Evolutionary conservation across 2,797 vertebrate genomes (phyloP).

Genomic region (Rhinatrema bivittatum): DNA sequence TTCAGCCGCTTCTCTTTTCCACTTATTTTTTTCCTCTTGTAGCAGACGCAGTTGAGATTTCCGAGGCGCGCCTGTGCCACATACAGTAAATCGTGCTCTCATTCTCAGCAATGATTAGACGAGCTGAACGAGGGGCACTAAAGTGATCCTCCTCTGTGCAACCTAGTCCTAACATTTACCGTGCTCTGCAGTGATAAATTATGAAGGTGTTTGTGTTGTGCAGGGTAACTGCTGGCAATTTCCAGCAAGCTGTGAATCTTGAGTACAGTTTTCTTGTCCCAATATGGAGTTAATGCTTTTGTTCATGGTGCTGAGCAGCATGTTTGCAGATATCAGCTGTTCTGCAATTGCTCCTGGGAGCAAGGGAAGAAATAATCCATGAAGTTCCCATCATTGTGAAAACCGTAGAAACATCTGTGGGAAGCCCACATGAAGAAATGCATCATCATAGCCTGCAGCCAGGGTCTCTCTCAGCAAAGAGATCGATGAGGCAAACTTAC

Average conservation of each 20-base stretch:
- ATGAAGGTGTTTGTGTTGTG: too few species aligned
- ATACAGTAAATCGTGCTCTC: too few species aligned
- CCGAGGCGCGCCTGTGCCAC: too few species aligned
- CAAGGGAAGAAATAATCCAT: slow-evolving; percentile 31
- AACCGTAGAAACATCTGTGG: slow-evolving; percentile 33
- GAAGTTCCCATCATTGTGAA: slow-evolving; percentile 31
- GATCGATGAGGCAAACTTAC: slow-evolving; percentile 23
- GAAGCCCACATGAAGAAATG: too few species aligned
- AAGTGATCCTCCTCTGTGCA: too few species aligned
- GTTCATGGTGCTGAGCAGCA: slow-evolving; percentile 6
- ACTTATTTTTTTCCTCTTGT: too few species aligned
- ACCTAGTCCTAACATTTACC: too few species aligned
- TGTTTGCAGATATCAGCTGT: slow-evolving; percentile 16
- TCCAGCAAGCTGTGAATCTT: not conserved
- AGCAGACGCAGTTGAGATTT: too few species aligned
- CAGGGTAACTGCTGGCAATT: not conserved
- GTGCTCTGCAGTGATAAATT: too few species aligned
- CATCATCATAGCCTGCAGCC: slow-evolving; percentile 21
- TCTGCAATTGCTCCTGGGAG: slow-evolving; percentile 27
- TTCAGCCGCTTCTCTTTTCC: too few species aligned
- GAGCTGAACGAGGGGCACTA: too few species aligned
- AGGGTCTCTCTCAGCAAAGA: slow-evolving; percentile 34
- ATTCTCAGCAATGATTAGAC: too few species aligned
- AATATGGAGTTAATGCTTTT: not conserved
- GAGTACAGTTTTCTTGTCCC: not conserved